Conservation (phyloP, 2,113 vertebrate genomes). For the Malurus alboscapulatus region DNA sequence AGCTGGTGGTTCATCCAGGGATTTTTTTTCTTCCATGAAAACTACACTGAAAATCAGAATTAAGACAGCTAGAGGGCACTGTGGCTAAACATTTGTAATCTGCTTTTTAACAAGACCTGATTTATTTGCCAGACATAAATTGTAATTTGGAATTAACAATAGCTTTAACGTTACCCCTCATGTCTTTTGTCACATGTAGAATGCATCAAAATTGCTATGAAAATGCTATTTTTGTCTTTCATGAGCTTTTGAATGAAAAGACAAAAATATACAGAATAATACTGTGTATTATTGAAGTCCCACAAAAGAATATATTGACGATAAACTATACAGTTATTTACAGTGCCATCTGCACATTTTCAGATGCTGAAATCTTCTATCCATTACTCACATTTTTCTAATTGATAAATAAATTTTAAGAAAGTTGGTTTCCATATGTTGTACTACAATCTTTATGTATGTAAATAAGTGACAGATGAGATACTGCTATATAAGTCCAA, state of each 20-base stretch:
- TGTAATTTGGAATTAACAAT: background rate
- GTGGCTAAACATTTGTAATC: constrained; percentile 56
- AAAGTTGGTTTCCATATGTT: constrained; percentile 22
- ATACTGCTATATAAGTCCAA: constrained; percentile 21
- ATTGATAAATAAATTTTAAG: constrained; percentile 58
- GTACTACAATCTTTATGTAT: background rate
- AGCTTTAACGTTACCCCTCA: background rate
- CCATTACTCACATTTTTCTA: background rate
- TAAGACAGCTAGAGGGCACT: constrained; percentile 69
- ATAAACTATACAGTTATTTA: background rate
- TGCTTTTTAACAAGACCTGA: background rate
- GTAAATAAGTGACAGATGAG: constrained; percentile 45
- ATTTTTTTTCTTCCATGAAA: background rate
- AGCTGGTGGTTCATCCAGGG: background rate
- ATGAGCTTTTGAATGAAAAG: background rate
- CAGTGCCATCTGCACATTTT: constrained; percentile 10
- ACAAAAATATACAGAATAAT: background rate
- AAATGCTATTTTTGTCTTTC: background rate
- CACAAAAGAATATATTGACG: background rate
- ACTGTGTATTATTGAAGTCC: background rate
- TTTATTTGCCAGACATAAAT: background rate
- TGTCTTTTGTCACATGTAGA: background rate
- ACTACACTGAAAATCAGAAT: background rate
- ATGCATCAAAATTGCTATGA: background rate
- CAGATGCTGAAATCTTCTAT: background rate